Evolutionary conservation across 2,888 invertebrate species (phyloP), one percentile per base, ranked within the genome.

Genomic region (Taenaris catops): DNA sequence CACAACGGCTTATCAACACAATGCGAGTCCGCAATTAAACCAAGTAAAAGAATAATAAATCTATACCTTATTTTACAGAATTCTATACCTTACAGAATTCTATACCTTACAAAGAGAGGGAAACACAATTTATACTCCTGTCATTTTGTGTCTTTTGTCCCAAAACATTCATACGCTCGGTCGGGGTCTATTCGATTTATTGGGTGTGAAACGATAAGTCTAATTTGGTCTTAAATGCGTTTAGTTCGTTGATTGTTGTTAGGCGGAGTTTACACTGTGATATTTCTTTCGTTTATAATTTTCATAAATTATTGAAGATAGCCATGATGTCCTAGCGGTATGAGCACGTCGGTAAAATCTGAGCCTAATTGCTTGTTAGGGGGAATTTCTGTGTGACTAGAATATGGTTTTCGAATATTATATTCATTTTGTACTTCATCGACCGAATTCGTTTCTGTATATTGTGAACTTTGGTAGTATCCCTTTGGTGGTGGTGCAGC

Each of bases 201-300:
- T 61, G 56, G 54, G 58, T 69, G 67, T 65, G 66, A 69, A 73
- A 65, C 58, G 66, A 75, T 64, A 63, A 57, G 63, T 68, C 71
- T 70, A 70, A 76, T 75, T 65, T 60, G 42, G 61, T 51, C 49
- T 47, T 48, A 45, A 62, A 56, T 51, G 55, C 55, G 57, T 67
- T 66, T 65, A 60, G 59, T 64, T 39, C 37, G 33, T 20, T 39
- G 38, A 46, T 62, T 58, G 50, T 48, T 49, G 46, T 55, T 56
- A 62, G 43, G 47, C 47, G 41, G 1, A 8, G 25, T 5, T 4
- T 25, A 20, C 16, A 31, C 12, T 9, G 8, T 12, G 12, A 1
- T 16, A 16, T 16, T 5, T 17, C 6, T 17, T 17, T 6, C 16
- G 6, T 17, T 6, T n/a, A n/a, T n/a, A n/a, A n/a, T n/a, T n/a